A percentile compares a stretch with the other conserved stretches of the same genome.
Evolutionary conservation across 92 coral and sea anemone genomes (phyloP).

Genomic region (Heteractis magnifica): DNA sequence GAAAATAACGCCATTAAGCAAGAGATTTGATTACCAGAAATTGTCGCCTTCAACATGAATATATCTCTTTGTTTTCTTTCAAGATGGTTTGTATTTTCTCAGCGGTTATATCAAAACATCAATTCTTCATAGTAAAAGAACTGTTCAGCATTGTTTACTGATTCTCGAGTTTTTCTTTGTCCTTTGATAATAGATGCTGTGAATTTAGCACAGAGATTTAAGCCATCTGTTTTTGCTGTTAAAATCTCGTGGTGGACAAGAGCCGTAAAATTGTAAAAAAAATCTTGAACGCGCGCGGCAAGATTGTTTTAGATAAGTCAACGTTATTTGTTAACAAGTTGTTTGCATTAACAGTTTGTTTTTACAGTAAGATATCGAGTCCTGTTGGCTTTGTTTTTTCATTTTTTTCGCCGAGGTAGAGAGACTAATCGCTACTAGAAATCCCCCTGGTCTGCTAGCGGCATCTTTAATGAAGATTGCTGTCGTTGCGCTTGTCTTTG

Average conservation of each 20-base stretch:
- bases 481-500: too few relatives aligned
- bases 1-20: background rate
- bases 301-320: background rate
- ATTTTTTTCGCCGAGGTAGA: background rate
- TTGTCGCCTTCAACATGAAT: constrained; percentile 11
- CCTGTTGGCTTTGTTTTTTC: background rate
- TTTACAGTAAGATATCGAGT: background rate
- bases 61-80: constrained; percentile 6
- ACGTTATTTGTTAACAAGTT: background rate
- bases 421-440: too few relatives aligned
- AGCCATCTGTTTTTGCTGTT: background rate
- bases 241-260: background rate
- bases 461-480: too few relatives aligned
- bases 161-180: background rate
- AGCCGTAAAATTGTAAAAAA: background rate
- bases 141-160: background rate
- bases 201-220: background rate
- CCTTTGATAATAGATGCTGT: background rate
- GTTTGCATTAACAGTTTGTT: constrained; percentile 17
- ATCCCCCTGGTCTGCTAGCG: too few relatives aligned
- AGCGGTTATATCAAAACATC: constrained; percentile 6
- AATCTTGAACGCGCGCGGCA: background rate
- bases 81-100: constrained; percentile 15
- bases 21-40: background rate
- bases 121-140: background rate